A percentile compares a stretch with the other conserved stretches of the same genome.
These are phyloP conservation scores for Passerina amoena DNA, from an alignment of 2,113 vertebrate species.

Conservation along the genomic window DNA sequence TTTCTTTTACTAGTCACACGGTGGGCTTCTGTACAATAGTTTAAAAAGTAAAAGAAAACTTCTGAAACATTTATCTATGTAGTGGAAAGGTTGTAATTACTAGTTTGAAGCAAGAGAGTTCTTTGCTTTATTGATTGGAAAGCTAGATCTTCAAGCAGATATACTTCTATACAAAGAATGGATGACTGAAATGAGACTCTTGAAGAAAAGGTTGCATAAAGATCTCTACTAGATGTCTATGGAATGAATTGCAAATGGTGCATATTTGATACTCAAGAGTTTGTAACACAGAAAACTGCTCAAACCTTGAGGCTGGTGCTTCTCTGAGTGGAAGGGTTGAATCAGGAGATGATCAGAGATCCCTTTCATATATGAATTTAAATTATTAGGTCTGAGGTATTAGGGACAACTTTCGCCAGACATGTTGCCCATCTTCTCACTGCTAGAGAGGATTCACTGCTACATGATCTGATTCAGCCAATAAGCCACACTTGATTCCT, in stretches of 20 bases:
- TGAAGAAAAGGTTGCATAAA: not conserved
- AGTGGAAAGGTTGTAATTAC: not conserved
- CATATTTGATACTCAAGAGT: not conserved
- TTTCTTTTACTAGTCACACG: not conserved
- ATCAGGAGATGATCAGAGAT: not conserved
- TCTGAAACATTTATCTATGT: not conserved
- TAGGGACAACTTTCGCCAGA: not conserved
- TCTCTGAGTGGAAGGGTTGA: not conserved
- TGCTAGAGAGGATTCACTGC: not conserved
- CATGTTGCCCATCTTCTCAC: not conserved
- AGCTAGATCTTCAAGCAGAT: not conserved
- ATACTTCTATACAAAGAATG: not conserved
- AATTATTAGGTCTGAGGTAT: not conserved
- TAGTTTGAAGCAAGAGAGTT: not conserved
- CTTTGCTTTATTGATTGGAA: not conserved
- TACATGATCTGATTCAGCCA: not conserved
- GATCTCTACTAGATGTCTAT: not conserved
- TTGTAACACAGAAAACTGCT: not conserved
- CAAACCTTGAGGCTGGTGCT: not conserved
- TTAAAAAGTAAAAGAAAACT: not conserved
- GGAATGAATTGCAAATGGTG: not conserved
- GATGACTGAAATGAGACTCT: not conserved
- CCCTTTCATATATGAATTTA: not conserved
- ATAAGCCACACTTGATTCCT: not conserved
- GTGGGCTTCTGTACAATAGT: not conserved